Percentiles rank a stretch among this genome's conserved stretches.
Evolutionary conservation across 2,888 invertebrate genomes (phyloP).

Genomic region (Parthenolecanium corni): DNA sequence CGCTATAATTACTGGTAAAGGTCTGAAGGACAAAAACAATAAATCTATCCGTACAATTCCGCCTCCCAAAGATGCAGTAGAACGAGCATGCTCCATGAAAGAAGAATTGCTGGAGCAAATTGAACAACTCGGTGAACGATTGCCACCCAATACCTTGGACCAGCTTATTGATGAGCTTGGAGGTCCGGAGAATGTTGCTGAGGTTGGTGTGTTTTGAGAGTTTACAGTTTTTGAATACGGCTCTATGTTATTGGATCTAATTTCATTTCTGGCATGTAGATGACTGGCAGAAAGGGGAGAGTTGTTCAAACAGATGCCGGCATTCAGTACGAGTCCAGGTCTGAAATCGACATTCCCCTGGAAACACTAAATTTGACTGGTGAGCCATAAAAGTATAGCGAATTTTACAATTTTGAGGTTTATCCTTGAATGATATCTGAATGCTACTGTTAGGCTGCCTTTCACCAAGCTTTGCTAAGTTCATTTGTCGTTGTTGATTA

Average conservation of each 20-base stretch:
- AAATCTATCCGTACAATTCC: constrained; percentile 38
- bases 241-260: not conserved
- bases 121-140: constrained; percentile 68
- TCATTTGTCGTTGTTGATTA: no score
- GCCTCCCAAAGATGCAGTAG: constrained; percentile 73
- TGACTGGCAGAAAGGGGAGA: constrained; percentile 93
- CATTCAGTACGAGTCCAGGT: constrained; percentile 87
- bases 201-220: constrained; percentile 43
- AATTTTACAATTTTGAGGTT: no score
- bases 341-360: constrained; percentile 87
- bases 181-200: constrained; percentile 94
- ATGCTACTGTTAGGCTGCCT: no score
- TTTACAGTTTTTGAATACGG: not conserved
- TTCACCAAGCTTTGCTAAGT: no score
- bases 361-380: constrained; percentile 94
- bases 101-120: constrained; percentile 75
- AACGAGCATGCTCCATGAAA: constrained; percentile 84
- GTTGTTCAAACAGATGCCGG: constrained; percentile 86
- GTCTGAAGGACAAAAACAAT: constrained; percentile 29
- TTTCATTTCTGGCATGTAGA: constrained; percentile 45
- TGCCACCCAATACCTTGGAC: constrained; percentile 96
- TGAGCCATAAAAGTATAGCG: constrained; percentile 37
- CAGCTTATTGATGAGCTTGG: constrained; percentile 96
- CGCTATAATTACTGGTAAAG: constrained; percentile 45
- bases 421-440: no score